Conservation (phyloP, 2,797 vertebrate species). For the Sebastes itinus region DNA sequence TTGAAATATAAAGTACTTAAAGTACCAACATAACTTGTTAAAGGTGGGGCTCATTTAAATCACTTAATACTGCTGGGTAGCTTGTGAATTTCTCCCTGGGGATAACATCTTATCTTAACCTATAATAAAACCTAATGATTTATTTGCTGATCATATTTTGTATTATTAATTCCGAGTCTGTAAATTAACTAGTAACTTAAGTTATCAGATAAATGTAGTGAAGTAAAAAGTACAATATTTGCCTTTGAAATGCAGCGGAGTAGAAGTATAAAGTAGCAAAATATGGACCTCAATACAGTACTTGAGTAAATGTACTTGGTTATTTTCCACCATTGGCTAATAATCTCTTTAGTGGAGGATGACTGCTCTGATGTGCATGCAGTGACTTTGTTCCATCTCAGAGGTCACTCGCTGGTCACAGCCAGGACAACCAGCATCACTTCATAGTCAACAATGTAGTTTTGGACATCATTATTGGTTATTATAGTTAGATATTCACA, state of each 20-base stretch:
- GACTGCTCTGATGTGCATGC: background rate
- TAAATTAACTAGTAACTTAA: background rate
- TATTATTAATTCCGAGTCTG: background rate
- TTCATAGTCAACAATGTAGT: background rate
- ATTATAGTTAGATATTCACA: background rate
- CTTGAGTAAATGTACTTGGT: background rate
- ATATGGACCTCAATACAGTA: background rate
- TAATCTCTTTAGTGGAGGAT: background rate
- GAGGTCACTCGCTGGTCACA: slow-evolving; percentile 9
- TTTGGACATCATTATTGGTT: background rate
- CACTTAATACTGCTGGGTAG: too few species aligned
- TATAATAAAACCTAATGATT: background rate
- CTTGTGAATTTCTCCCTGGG: too few species aligned
- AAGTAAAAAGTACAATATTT: background rate
- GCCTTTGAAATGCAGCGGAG: background rate
- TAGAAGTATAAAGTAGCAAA: background rate
- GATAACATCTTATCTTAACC: background rate
- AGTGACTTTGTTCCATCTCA: background rate
- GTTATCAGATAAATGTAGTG: background rate
- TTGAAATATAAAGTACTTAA: too few species aligned
- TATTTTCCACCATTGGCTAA: background rate
- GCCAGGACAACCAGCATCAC: background rate
- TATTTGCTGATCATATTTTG: background rate
- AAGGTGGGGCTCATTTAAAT: too few species aligned
- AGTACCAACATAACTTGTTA: too few species aligned